Percentiles rank a stretch among this genome's conserved stretches.
Conservation (phyloP, 2,113 vertebrate genomes). For the Erythrocebus patas region DNA sequence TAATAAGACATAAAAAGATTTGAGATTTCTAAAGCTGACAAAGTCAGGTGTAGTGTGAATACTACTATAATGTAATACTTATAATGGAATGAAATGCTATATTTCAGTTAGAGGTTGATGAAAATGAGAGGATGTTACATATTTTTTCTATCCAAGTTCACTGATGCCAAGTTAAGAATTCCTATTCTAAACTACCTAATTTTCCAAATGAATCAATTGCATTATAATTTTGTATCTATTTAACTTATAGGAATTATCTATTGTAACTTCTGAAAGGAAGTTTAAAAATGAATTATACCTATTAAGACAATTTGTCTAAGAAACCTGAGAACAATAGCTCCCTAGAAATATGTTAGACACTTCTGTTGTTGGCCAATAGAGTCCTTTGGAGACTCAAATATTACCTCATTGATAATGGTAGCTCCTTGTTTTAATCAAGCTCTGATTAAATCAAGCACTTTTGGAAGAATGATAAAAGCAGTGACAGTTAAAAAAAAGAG, state of each 20-base stretch:
- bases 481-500: not conserved
- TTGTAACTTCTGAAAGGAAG: not conserved
- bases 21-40: not conserved
- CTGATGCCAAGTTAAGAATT: not conserved
- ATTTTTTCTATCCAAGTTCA: not conserved
- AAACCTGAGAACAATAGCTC: not conserved
- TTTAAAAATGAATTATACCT: not conserved
- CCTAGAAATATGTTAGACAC: not conserved
- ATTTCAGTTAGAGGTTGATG: conserved; percentile 12
- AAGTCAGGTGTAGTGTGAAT: not conserved
- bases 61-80: not conserved
- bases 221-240: not conserved
- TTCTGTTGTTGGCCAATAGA: not conserved
- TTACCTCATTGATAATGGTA: not conserved
- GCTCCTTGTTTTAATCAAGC: not conserved
- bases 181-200: not conserved
- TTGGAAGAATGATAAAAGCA: conserved; percentile 14
- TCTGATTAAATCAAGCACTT: not conserved
- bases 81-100: not conserved
- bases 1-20: not conserved
- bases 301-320: not conserved
- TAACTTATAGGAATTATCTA: not conserved
- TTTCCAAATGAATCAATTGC: not conserved
- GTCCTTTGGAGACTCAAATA: not conserved
- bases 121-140: not conserved